phyloP scores from a whole-genome alignment of 1,140 invertebrate species.

The Polyergus mexicanus region DNA sequence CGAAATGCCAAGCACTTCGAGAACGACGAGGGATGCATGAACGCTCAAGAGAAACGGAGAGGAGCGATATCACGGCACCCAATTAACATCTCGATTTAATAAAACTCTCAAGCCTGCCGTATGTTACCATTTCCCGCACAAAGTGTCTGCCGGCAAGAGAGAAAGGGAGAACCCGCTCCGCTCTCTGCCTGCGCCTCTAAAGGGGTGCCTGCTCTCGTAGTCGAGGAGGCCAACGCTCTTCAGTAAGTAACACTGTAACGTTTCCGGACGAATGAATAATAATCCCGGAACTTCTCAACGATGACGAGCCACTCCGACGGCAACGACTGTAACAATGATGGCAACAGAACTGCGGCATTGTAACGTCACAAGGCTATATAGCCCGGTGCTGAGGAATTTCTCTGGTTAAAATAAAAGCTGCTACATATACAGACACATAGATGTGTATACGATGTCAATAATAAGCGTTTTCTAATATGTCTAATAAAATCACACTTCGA shows the following conservation, averaged over 20 bases:
- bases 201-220: constrained; percentile 45
- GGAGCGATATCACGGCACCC: constrained; percentile 62
- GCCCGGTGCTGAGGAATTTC: constrained; percentile 76
- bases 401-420: constrained; percentile 79
- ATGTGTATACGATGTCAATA: background rate
- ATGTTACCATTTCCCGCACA: constrained; percentile 81
- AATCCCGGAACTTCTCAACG: constrained; percentile 73
- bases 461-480: constrained; percentile 6
- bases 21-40: background rate
- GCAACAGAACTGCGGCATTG: constrained; percentile 44
- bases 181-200: constrained; percentile 11
- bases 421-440: background rate
- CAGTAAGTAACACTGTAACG: constrained; percentile 83
- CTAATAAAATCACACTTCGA: background rate
- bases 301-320: constrained; percentile 49
- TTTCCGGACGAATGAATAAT: constrained; percentile 85
- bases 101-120: constrained; percentile 82
- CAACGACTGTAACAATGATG: constrained; percentile 69
- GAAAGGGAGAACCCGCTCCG: constrained; percentile 30
- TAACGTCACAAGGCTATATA: constrained; percentile 2
- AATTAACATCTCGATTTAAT: constrained; percentile 85
- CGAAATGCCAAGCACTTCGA: background rate
- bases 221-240: constrained; percentile 78
- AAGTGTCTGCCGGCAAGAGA: constrained; percentile 46
- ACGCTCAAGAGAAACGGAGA: constrained; percentile 21